Evolutionary conservation across 1,140 invertebrate species (phyloP).

Genomic region (Platorchestia sp.): DNA sequence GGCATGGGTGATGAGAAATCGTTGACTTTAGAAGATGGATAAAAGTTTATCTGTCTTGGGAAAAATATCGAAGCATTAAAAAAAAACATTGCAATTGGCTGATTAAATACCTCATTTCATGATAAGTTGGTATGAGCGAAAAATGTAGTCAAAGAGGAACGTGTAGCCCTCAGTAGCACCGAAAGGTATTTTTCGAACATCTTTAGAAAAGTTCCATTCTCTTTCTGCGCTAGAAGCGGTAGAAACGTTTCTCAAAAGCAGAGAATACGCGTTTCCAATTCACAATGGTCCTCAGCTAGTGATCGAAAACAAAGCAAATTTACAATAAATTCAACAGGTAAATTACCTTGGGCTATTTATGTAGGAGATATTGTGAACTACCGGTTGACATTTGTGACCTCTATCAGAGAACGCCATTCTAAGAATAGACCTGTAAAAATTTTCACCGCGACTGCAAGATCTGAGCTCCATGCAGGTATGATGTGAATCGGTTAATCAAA

Average conservation of each 20-base stretch:
- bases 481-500: not conserved
- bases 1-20: not conserved
- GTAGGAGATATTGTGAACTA: no score
- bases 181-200: not conserved
- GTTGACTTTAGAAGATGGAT: not conserved
- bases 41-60: not conserved
- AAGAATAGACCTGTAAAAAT: not conserved
- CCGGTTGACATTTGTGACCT: not conserved
- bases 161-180: not conserved
- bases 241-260: not conserved
- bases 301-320: not conserved
- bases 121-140: not conserved
- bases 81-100: no score
- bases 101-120: not conserved
- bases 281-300: not conserved
- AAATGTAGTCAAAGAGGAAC: not conserved
- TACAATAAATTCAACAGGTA: not conserved
- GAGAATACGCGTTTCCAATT: not conserved
- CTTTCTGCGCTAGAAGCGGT: not conserved
- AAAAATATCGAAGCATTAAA: not conserved
- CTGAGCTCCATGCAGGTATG: not conserved
- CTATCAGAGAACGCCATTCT: not conserved
- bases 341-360: no score
- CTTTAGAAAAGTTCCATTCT: not conserved
- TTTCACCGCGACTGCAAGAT: not conserved